Conservation (phyloP, 1,140 invertebrate species). For the Euglossa dilemma region DNA sequence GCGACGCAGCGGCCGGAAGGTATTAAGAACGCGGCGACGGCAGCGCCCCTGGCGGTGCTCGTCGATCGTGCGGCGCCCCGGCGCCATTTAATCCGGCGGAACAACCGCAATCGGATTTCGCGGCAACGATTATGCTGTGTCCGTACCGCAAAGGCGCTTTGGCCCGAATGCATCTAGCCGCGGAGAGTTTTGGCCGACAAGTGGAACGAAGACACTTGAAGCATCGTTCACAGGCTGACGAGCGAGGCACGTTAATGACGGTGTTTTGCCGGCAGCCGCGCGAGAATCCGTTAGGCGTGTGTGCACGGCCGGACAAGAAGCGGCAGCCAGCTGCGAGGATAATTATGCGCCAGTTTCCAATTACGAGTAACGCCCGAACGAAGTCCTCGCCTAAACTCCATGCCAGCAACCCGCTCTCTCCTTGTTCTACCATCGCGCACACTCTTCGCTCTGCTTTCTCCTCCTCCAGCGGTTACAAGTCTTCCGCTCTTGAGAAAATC, state of each 20-base stretch:
- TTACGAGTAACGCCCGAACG: constrained; percentile 68
- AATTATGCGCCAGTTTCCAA: constrained; percentile 75
- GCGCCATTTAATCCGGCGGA: constrained; percentile 44
- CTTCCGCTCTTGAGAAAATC: constrained; percentile 4
- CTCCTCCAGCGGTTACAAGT: not conserved
- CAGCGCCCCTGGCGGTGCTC: not conserved
- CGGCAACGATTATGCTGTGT: constrained; percentile 60
- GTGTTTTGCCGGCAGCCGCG: constrained; percentile 46
- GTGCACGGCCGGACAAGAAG: constrained; percentile 45
- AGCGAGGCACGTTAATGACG: constrained; percentile 64
- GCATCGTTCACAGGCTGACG: constrained; percentile 57
- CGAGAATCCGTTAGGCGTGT: constrained; percentile 53
- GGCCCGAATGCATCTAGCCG: constrained; percentile 50
- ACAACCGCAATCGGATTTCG: constrained; percentile 66
- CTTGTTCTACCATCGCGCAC: constrained; percentile 21
- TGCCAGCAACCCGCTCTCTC: constrained; percentile 30
- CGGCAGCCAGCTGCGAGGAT: constrained; percentile 52
- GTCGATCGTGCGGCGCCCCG: not conserved
- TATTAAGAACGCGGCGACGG: too few species aligned
- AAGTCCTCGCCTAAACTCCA: constrained; percentile 20
- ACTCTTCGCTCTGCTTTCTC: constrained; percentile 1
- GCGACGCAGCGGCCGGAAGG: too few species aligned
- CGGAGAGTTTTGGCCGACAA: constrained; percentile 51
- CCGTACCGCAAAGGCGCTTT: constrained; percentile 61
- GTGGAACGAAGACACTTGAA: constrained; percentile 56